A percentile compares a stretch with the other conserved stretches of the same genome.
phyloP scores from a whole-genome alignment of 2,113 vertebrate species.

The Rhynchopsitta pachyrhyncha region DNA sequence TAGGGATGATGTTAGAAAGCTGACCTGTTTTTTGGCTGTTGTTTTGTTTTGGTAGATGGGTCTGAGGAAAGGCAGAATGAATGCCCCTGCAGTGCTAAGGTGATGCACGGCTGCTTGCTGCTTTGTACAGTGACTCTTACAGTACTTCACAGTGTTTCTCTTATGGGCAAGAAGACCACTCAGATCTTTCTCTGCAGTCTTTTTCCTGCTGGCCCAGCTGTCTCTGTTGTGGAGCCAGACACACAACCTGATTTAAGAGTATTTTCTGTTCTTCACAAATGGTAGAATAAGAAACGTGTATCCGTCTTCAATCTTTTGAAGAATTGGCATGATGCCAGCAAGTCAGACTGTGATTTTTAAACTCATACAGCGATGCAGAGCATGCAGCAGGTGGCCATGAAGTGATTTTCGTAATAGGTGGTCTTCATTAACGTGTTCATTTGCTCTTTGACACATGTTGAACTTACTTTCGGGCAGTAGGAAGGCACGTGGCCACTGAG shows the following conservation, averaged over 20 bases:
- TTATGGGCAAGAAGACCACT: not conserved
- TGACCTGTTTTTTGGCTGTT: not conserved
- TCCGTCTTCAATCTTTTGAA: not conserved
- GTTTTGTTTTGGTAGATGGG: not conserved
- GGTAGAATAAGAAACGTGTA: not conserved
- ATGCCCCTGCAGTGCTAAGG: not conserved
- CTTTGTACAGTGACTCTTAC: not conserved
- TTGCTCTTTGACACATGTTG: not conserved
- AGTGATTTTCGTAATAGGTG: not conserved
- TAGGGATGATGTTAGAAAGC: not conserved
- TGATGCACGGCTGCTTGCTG: not conserved
- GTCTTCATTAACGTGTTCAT: not conserved
- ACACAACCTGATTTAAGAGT: not conserved
- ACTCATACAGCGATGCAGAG: not conserved
- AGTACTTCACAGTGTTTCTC: not conserved
- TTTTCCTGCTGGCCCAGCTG: not conserved
- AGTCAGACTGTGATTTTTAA: not conserved
- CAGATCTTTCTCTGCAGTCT: not conserved
- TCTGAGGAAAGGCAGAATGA: not conserved
- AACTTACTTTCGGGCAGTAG: not conserved
- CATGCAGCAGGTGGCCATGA: not conserved
- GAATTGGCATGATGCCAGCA: not conserved
- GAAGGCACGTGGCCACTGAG: not conserved
- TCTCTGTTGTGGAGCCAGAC: not conserved
- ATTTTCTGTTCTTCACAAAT: not conserved